Base-by-base conservation (phyloP, 2,113 vertebrate species). In the Zootoca vivipara region DNA sequence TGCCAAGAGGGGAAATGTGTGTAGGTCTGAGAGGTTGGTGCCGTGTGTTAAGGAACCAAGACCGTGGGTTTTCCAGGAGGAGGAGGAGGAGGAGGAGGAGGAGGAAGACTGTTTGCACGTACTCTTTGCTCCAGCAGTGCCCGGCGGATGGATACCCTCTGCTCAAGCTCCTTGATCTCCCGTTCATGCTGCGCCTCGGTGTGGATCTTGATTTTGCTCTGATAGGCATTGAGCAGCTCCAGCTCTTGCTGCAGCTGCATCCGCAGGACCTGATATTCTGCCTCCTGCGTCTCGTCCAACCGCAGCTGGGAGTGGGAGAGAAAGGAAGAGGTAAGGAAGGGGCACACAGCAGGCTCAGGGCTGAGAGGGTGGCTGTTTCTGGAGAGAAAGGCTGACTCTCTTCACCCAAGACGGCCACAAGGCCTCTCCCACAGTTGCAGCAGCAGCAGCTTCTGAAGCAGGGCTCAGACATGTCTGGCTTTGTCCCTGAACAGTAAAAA, bases 181-280 rank as follows among this genome's bases (percentile, higher is more conserved):
- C 98, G 92, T 89, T 98, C 98, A 0, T 99, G 98, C 90, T 98
- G 98, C 0, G 98, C 97, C 91, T 98, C 98, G 0, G 98, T 98
- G 92, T 98, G 98, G 93, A 98, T 98, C 96, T 99, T 98, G 95
- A 99, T 99, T 94, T 99, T 99, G 94, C 98, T 98, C 97, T 99
- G 98, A 92, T 99, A 99, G 83, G 98, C 98, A 4, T 98, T 98
- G 4, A 99, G 98, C 83, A 99, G 95, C 94, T 99, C 98, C 90
- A 99, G 95, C 90, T 99, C 98, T 93, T 99, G 98, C 89, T 98
- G 98, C 92, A 99, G 97, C 95, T 99, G 98, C 97, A 98, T 98
- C 83, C 98, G 96, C 88, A 99, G 95, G 87, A 97, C 97, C 95
- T 98, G 98, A 93, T 98, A 98, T 94, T 99, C 98, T 0, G 98